Base-by-base conservation (phyloP, 2,888 invertebrate species). In the Drosophila seclusa region DNA sequence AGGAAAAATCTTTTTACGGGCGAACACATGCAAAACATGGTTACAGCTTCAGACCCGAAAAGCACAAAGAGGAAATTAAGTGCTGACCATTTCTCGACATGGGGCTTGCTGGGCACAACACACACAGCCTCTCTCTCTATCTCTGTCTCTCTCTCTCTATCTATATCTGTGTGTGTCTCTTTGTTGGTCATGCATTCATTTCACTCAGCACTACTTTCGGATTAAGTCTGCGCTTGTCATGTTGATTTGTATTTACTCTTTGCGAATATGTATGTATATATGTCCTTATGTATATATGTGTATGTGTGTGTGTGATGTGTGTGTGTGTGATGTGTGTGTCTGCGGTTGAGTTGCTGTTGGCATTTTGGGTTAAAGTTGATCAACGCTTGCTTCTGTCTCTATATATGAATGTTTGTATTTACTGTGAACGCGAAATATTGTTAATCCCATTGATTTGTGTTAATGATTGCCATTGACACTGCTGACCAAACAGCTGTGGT, bases 31-130 rank as follows among this genome's bases (percentile, higher is more conserved):
- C 72, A 68, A 73, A 80, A 57, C 59, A 73, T 70, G 57, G 62
- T 6, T 16, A 49, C 53, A 68, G 50, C 45, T 67, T 53, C 59
- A 32, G 62, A 70, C 1, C 40, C 53, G 42, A 55, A 60, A 68
- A 42, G 42, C 76, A 78, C 76, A 76, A 83, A 79, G 75, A 87
- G 91, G 90, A 91, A 91, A 91, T 91, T 86, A 88, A 87, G 85
- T 90, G 82, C 78, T 87, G 88, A 80, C 88, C 88, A 89, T 82
- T 91, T 89, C 83, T 85, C 74, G 77, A 82, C 69, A 74, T 29
- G 45, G 42, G 38, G 67, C 67, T 42, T 50, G 63, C 59, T 61
- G 64, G 50, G 27, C 21, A 34, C 63, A 73, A 61, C 63, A 50
- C 40, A 38, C 38, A 18, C 18, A 18, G 18, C 4, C 21, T 6